phyloP scores from a whole-genome alignment of 1,140 invertebrate species.

The Drosophila pandora region DNA sequence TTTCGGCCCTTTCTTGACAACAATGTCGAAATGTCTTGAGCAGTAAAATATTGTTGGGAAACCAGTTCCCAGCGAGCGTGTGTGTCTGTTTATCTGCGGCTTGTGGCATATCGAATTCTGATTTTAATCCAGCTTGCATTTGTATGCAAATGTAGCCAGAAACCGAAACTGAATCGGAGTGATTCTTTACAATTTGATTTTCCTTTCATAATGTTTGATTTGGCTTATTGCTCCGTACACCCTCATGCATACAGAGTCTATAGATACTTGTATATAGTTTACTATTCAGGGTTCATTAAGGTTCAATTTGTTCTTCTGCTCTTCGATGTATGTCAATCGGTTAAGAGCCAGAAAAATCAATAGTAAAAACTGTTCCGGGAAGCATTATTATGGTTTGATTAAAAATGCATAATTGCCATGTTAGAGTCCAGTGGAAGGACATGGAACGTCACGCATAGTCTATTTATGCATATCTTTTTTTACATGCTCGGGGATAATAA shows the following conservation, averaged over 20 bases:
- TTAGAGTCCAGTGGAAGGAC: slow-evolving; percentile 15
- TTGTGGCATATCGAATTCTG: slow-evolving; percentile 43
- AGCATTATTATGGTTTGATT: slow-evolving; percentile 52
- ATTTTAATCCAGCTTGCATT: slow-evolving; percentile 48
- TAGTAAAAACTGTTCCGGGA: slow-evolving; percentile 61
- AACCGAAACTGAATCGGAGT: slow-evolving; percentile 33
- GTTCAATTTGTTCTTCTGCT: slow-evolving; percentile 9
- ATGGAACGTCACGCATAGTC: slow-evolving; percentile 58
- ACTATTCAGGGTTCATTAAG: slow-evolving; percentile 7
- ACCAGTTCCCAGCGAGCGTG: slow-evolving; percentile 10
- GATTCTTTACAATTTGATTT: slow-evolving; percentile 51
- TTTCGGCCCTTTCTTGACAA: slow-evolving; percentile 17
- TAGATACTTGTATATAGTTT: slow-evolving; percentile 4
- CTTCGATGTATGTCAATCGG: slow-evolving; percentile 60
- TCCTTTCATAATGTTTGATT: slow-evolving; percentile 33
- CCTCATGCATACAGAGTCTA: slow-evolving; percentile 13
- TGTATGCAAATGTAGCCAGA: slow-evolving; percentile 52
- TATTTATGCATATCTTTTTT: slow-evolving; percentile 31
- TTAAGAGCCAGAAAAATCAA: slow-evolving; percentile 57
- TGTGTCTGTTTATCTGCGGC: slow-evolving; percentile 8
- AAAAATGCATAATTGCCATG: slow-evolving; percentile 71
- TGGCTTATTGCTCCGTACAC: slow-evolving; percentile 38
- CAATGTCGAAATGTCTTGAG: slow-evolving; percentile 36
- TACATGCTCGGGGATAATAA: neutral
- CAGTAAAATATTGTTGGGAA: slow-evolving; percentile 49